Conservation (phyloP, 2,888 invertebrate genomes). For the Cheilosia vernalis region DNA sequence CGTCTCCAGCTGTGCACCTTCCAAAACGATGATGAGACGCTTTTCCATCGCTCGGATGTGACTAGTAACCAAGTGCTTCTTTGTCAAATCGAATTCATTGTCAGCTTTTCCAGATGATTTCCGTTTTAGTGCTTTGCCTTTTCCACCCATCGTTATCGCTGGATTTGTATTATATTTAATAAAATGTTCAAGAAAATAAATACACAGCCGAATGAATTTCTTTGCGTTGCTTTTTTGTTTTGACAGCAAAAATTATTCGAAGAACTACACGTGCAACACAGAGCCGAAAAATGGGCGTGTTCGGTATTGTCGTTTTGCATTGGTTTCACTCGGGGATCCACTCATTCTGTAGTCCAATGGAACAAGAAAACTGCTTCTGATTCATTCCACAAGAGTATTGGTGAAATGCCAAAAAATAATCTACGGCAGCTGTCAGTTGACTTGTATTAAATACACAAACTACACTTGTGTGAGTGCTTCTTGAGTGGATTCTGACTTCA, state of each 20-base stretch:
- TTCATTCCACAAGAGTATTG: too few relatives aligned
- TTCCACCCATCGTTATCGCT: constrained; percentile 79
- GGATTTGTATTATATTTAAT: neutral
- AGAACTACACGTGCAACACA: constrained; percentile 28
- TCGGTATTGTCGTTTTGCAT: neutral
- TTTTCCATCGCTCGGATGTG: constrained; percentile 94
- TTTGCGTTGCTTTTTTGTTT: constrained; percentile 6
- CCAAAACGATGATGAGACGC: constrained; percentile 95
- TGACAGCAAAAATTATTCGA: constrained; percentile 11
- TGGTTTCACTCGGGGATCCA: too few relatives aligned
- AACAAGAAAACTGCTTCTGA: too few relatives aligned
- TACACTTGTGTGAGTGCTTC: too few relatives aligned
- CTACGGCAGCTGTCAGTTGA: too few relatives aligned
- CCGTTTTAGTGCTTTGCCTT: constrained; percentile 81
- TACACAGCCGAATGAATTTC: neutral
- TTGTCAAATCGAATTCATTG: constrained; percentile 90
- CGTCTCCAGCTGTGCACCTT: constrained; percentile 97
- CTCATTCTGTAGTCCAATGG: too few relatives aligned
- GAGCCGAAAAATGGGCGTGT: neutral
- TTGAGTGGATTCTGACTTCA: too few relatives aligned
- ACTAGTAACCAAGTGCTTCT: constrained; percentile 90
- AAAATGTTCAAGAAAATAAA: neutral
- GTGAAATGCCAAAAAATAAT: too few relatives aligned
- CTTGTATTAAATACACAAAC: too few relatives aligned
- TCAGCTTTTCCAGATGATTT: constrained; percentile 85